phyloP scores from a whole-genome alignment of 2,888 invertebrate genomes.

The Exephanes ischioxanthus region DNA sequence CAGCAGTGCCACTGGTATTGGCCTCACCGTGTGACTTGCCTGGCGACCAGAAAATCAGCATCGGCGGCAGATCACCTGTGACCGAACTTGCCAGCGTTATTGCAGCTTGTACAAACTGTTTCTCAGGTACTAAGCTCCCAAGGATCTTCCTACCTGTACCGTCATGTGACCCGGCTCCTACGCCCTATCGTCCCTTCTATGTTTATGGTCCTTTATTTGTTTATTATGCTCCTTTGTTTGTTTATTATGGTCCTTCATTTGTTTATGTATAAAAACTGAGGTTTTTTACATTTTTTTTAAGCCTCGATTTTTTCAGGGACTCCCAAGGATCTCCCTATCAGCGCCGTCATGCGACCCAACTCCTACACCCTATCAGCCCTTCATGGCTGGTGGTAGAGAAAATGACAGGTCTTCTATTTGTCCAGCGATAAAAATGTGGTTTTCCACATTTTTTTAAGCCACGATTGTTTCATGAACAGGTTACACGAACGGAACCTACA shows the following conservation, averaged over 20 bases:
- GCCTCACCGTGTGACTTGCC: conserved; percentile 44
- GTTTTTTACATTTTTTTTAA: not conserved
- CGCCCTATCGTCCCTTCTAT: not conserved
- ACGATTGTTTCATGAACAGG: no score
- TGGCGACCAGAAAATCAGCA: conserved; percentile 26
- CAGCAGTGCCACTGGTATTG: conserved; percentile 52
- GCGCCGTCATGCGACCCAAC: not conserved
- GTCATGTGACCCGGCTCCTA: not conserved
- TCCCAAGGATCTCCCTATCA: not conserved
- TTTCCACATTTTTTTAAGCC: no score
- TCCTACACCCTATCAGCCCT: not conserved
- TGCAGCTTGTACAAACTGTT: conserved; percentile 1
- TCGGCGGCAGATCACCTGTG: conserved; percentile 4
- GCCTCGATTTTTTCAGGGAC: not conserved
- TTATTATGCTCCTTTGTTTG: not conserved
- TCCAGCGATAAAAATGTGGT: no score
- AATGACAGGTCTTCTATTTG: no score
- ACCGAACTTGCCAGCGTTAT: conserved; percentile 5
- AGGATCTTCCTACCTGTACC: not conserved
- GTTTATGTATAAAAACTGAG: not conserved
- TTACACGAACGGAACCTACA: no score
- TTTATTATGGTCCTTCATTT: not conserved
- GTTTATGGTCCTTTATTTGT: not conserved
- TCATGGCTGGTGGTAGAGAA: not conserved
- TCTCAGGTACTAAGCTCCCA: not conserved